Base-by-base conservation (phyloP, 2,888 invertebrate genomes). In the Hyposoter didymator region DNA sequence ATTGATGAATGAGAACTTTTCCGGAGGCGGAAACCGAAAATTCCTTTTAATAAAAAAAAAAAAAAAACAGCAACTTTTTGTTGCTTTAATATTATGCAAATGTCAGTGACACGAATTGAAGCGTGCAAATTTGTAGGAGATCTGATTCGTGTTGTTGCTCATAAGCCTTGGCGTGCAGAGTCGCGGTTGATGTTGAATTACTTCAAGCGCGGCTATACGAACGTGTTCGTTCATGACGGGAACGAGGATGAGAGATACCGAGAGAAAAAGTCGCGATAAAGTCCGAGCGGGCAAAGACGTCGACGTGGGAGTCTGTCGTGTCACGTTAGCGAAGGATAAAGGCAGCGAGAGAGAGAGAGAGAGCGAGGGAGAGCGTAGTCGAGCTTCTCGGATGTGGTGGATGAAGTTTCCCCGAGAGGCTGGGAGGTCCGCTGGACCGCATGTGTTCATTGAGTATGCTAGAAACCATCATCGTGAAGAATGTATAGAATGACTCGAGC, bases 131-230 rank as follows among this genome's bases (percentile, higher is more conserved):
- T 43, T 43, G 72, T 72, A 73, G 39, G 82, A 47, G 74, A 69
- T 83, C 78, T 72, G 70, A 84, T 73, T 64, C 55, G 39, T 32
- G 35, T n/a, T 55, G n/a, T 6, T 49, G 39, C 47, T 22, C 2
- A 12, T 59, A 28, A 28, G 55, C 12, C 55, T 59, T 22, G 55
- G 28, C 22, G 55, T 59, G 55, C 28, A 0, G 14, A 59, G 64
- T 80, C 83, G 84, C 28, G 28, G 62, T 81, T 73, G 81, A 86
- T 66, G 72, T 81, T 81, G 67, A 69, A 78, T 84, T 78, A 74
- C 84, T 69, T 35, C 2, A n/a, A 67, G n/a, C 43, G 52, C 69
- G 6, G n/a, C n/a, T 43, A 55, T 39, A 66, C 55, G 39, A 35
- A 52, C 43, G 28, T 12, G 69, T 49, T 72, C 39, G 72, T 78